phyloP scores from a whole-genome alignment of 2,113 vertebrate genomes.

The Cinclus cinclus region DNA sequence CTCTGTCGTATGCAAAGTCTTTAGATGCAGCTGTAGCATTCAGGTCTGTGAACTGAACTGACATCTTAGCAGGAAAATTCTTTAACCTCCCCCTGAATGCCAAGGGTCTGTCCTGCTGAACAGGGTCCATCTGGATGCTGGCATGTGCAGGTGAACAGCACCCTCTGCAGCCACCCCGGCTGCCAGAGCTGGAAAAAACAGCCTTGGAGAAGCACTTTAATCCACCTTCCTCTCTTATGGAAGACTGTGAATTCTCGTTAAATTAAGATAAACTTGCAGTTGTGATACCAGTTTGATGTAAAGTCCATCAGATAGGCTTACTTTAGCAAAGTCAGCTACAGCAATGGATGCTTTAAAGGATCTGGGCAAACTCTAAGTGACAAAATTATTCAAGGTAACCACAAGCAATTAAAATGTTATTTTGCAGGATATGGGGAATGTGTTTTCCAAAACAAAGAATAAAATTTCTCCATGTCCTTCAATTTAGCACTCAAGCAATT shows the following conservation, averaged over 20 bases:
- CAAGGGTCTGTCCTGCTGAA: neutral
- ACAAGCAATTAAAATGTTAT: neutral
- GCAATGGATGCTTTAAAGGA: neutral
- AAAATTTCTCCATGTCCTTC: neutral
- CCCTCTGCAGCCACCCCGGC: slow-evolving; percentile 35
- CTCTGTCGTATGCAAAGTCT: neutral
- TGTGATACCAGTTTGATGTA: neutral
- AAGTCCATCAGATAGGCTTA: no score
- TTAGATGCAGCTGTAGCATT: neutral
- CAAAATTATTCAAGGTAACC: neutral
- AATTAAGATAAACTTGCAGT: neutral
- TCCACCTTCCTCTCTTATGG: rapidly evolving
- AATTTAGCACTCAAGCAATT: neutral
- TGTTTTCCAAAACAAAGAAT: neutral
- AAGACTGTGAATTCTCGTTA: rapidly evolving
- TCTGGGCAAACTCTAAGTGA: neutral
- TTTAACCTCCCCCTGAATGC: rapidly evolving
- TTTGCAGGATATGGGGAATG: neutral
- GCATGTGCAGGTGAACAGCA: neutral
- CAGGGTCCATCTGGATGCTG: neutral
- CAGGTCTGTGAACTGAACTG: neutral
- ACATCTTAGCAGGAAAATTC: neutral
- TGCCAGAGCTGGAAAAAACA: rapidly evolving
- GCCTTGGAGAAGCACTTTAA: rapidly evolving
- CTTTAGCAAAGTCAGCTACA: neutral